These are phyloP conservation scores for Drosophila peninsularis DNA, from an alignment of 2,888 invertebrate genomes.

Conservation along the genomic window DNA sequence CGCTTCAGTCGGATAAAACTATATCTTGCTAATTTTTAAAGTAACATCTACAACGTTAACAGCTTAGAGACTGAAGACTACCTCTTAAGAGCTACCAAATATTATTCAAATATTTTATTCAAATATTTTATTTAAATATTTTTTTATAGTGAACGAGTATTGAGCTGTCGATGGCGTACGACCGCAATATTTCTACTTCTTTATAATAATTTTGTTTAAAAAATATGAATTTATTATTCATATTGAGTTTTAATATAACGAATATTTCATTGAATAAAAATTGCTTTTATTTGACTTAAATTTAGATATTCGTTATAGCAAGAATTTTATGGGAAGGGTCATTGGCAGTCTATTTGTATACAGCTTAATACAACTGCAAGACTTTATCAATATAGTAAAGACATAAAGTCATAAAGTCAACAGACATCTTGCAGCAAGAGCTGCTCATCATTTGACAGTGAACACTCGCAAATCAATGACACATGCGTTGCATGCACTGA, in stretches of 20 bases:
- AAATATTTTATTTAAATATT: not conserved
- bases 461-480: slow-evolving; percentile 15
- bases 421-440: too few species aligned
- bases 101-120: not conserved
- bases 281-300: not conserved
- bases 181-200: not conserved
- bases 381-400: too few species aligned
- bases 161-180: not conserved
- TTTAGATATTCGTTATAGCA: not conserved
- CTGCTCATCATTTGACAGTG: slow-evolving; percentile 5
- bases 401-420: too few species aligned
- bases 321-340: too few species aligned
- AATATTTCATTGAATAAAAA: not conserved
- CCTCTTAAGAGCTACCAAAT: not conserved
- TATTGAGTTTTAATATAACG: not conserved
- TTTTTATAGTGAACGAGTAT: not conserved
- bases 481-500: slow-evolving; percentile 8
- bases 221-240: not conserved
- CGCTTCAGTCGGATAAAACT: too few species aligned
- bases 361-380: not conserved
- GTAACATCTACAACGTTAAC: too few species aligned
- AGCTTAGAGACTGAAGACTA: too few species aligned
- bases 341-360: too few species aligned
- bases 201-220: not conserved
- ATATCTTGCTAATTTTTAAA: too few species aligned